Base-by-base conservation (phyloP, 2,888 invertebrate species). In the Catotricha subobsoleta region DNA sequence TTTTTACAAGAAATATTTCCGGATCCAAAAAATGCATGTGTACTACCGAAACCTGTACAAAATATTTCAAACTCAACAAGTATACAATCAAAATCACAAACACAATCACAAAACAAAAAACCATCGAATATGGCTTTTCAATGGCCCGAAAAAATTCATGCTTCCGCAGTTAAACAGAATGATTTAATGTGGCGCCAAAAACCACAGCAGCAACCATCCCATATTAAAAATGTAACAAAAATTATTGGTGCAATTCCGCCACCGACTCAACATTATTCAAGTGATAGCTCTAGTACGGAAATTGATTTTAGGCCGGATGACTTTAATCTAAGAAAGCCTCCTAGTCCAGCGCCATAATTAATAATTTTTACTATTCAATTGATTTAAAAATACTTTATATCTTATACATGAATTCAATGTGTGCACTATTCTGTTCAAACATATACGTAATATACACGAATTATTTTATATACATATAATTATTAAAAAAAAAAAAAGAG, bases 121-220 rank as follows among this genome's bases (percentile, higher is more conserved):
- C n/a, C 19, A 29, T 2, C 31, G 12, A 2, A 23, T 10, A 25
- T 13, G 6, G 20, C 23, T 16, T 64, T 64, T 46, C 63, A 64
- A 34, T 65, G 64, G 64, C 64, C 64, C 1, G 64, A 65, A 50
- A 60, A 62, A 50, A 64, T 65, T 43, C 62, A 60, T 43, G 64
- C 54, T 4, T 60, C 64, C 3, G 53, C 59, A 2, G 57, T 64
- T 21, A 59, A 61, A 47, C 62, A 60, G 45, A 60, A 62, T 46
- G 62, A 61, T 43, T 42, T 60, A 44, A 50, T 61, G n/a, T 55
- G 56, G 51, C 54, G 58, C 43, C 56, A 55, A n/a, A 36, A 23
- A 16, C 23, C 13, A 36, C 16, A 16, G 1, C 23, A 23, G 10
- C 36, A n/a, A n/a, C n/a, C n/a, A n/a, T n/a, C n/a, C n/a, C n/a